Percentiles rank a stretch among this genome's conserved stretches.
Conservation (phyloP, 1,140 invertebrate species). For the Hermetia illucens region DNA sequence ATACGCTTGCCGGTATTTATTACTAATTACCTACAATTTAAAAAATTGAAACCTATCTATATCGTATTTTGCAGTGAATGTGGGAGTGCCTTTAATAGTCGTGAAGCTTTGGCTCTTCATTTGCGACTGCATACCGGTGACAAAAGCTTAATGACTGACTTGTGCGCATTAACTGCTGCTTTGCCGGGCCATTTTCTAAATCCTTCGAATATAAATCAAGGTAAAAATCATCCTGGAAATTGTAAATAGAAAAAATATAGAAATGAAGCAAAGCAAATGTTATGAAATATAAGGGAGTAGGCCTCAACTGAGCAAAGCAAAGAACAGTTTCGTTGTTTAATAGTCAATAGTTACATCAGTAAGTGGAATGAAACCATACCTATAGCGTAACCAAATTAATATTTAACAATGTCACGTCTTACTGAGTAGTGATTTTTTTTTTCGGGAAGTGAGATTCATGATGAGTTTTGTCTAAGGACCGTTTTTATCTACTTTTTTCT, state of each 20-base stretch:
- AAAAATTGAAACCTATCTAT: too few relatives aligned
- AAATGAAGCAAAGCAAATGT: conserved; percentile 3
- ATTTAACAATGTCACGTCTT: too few relatives aligned
- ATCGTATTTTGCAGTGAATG: conserved; percentile 41
- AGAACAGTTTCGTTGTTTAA: not conserved
- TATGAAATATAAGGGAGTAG: not conserved
- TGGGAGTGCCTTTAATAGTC: conserved; percentile 46
- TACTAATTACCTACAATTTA: not conserved
- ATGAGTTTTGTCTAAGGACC: too few relatives aligned
- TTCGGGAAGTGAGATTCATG: too few relatives aligned
- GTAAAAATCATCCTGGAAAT: conserved; percentile 14
- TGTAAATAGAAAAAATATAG: not conserved
- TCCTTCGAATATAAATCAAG: conserved; percentile 36
- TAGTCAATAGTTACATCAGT: too few relatives aligned
- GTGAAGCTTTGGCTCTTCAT: conserved; percentile 63
- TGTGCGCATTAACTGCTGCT: conserved; percentile 65
- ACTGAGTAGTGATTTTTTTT: too few relatives aligned
- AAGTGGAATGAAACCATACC: too few relatives aligned
- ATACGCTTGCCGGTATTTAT: conserved; percentile 32
- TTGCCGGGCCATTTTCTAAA: conserved; percentile 49
- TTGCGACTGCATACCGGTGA: conserved; percentile 68
- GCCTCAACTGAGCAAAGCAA: not conserved
- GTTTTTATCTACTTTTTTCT: too few relatives aligned
- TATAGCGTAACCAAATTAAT: too few relatives aligned
- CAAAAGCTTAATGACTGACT: conserved; percentile 68